Percentiles rank a stretch among this genome's conserved stretches.
Evolutionary conservation across 2,888 invertebrate species (phyloP).

Genomic region (Thalpophila matura): DNA sequence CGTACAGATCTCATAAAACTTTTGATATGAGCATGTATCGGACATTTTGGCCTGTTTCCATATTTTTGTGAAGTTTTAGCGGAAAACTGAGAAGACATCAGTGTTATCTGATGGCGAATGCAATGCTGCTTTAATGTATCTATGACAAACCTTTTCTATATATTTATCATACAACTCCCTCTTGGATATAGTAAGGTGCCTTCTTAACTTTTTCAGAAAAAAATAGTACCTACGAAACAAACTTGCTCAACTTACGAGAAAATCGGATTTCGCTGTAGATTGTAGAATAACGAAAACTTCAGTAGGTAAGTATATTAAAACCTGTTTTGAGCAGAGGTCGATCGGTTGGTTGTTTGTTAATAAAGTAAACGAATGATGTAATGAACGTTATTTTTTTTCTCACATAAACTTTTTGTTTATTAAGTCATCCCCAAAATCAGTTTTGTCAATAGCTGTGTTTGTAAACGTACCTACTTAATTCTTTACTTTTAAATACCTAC

Average conservation of each 20-base stretch:
- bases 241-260: not conserved
- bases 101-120: not conserved
- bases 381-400: no score
- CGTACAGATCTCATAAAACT: conserved; percentile 39
- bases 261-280: not conserved
- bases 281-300: not conserved
- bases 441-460: conserved; percentile 5
- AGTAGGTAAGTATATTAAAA: not conserved
- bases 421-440: not conserved
- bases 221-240: not conserved
- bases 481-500: no score
- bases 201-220: not conserved
- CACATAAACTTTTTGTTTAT: no score
- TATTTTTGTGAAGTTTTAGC: conserved; percentile 18
- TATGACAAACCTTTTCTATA: no score
- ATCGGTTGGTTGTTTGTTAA: no score
- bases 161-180: not conserved
- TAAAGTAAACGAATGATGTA: no score
- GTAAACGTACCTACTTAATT: conserved; percentile 24
- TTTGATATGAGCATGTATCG: conserved; percentile 21
- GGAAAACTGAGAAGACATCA: conserved; percentile 14
- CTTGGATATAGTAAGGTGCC: not conserved
- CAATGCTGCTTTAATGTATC: not conserved
- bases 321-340: conserved; percentile 26
- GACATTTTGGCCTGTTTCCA: conserved; percentile 33